Percentiles rank a stretch among this genome's conserved stretches.
phyloP scores from a whole-genome alignment of 2,888 invertebrate species.

The Diarsia brunnea region DNA sequence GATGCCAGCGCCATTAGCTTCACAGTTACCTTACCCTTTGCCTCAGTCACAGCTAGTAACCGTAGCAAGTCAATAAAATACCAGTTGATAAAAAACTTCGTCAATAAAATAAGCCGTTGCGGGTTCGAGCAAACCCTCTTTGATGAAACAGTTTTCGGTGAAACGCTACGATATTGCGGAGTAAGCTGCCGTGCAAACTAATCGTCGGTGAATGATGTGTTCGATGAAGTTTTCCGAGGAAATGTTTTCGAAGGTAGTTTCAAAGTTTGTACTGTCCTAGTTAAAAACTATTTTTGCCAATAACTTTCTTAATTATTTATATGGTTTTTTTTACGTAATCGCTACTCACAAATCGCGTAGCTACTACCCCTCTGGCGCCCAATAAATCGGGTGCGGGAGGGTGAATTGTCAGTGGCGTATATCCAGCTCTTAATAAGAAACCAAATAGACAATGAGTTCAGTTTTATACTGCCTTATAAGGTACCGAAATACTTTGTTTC shows the following conservation, averaged over 20 bases:
- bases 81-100: slow-evolving; percentile 27
- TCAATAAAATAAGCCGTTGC: slow-evolving; percentile 7
- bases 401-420: too few relatives aligned
- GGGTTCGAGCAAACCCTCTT: neutral
- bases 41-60: neutral
- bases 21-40: neutral
- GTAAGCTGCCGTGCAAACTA: slow-evolving; percentile 43
- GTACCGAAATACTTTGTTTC: neutral
- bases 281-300: too few relatives aligned
- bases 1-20: neutral
- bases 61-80: slow-evolving; percentile 8
- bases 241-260: neutral
- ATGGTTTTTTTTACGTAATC: too few relatives aligned
- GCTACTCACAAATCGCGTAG: too few relatives aligned
- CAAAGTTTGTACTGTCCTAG: neutral
- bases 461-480: neutral
- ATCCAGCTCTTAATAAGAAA: too few relatives aligned
- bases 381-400: too few relatives aligned
- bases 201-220: slow-evolving; percentile 8
- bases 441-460: neutral
- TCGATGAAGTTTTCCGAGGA: slow-evolving; percentile 8
- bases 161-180: slow-evolving; percentile 36
- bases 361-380: too few relatives aligned
- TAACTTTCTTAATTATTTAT: too few relatives aligned
- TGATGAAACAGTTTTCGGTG: slow-evolving; percentile 15